Base-by-base conservation (phyloP, 2,888 invertebrate genomes). In the Gonocerus acuteangulatus region DNA sequence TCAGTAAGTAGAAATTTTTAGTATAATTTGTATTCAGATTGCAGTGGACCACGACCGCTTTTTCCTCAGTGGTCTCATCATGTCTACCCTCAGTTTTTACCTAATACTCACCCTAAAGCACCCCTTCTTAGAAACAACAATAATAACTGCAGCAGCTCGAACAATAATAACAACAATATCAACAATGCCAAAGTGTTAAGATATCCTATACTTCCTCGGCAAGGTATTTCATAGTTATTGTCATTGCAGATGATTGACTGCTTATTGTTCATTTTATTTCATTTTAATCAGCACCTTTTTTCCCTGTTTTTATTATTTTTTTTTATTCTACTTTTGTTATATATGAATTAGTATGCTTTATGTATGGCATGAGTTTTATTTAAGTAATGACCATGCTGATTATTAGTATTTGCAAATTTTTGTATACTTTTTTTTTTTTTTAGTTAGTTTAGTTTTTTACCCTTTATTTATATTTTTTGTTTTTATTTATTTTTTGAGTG, bases 41-140 rank as follows among this genome's bases (percentile, higher is more conserved):
- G 68, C 68, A 67, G 68, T 64, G 69, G 86, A 75, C 82, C 86
- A 73, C 83, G 89, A 74, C 91, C 91, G 71, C 82, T 91, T 75
- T 92, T 92, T 78, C 91, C 91, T 70, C 91, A 92, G 81, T 92
- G 92, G 91, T 91, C 91, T 71, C 91, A 91, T 80, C 91, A 91
- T 80, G 90, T 92, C 73, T 90, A 91, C 78, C 91, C 92, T 71
- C 91, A 92, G 82, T 92, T 91, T 81, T 83, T 92, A 76, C 90
- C 91, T 73, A 89, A 89, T 76, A 86, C 89, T 77, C 90, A 90
- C 79, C 70, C 79, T 71, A 74, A 74, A 72, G 73, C 72, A 70
- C 71, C 74, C 72, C 69, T 74, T 72, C 72, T 66, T 62, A 64
- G 66, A 57, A 64, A 64, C 62, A 66, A 62, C 64, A 64, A 65